Evolutionary conservation across 2,113 vertebrate species (phyloP), one percentile per base, ranked within the genome.

Genomic region (Phoxinus phoxinus): DNA sequence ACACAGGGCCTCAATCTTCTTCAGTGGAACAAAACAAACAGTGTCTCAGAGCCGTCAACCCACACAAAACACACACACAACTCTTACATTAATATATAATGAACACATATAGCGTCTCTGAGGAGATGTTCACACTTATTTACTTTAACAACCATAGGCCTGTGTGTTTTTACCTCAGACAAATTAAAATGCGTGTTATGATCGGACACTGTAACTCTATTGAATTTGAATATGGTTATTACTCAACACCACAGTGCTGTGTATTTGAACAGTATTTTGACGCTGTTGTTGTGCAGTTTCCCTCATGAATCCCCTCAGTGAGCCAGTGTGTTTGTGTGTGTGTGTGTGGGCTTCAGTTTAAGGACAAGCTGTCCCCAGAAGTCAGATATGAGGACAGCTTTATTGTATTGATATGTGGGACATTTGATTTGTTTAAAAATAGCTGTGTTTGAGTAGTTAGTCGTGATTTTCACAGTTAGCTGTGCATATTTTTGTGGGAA

Each of bases 21-120:
- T 73, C 23, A 44, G 11, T 6, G n/a, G 41, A 9, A 41, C 76
- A 25, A n/a, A 79, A 25, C 53, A 30, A 80, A 80, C 12, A 6
- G 58, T 79, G 76, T 56, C 21, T 12, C 19, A n/a, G 21, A 74
- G 65, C 69, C 13, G 44, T 6, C 82, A 89, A 89, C 87, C 72
- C 77, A 87, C 83, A 85, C 44, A 73, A 48, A 79, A 86, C 81
- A 53, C 73, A 84, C 41, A 78, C 61, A 78, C 65, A 86, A 41
- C 61, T 56, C 30, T 41, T 35, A 53, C 59, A 21, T 67, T 8
- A 63, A 37, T 11, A 79, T 37, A 41, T 53, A 86, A 76, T 41
- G 58, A 27, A 71, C 69, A 67, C 81, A 83, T 30, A n/a, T 21
- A 37, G 19, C 21, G 63, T 30, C 8, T 35, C 65, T 69, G 30